Evolutionary conservation across 2,797 vertebrate genomes (phyloP).

Genomic region (Esox lucius): DNA sequence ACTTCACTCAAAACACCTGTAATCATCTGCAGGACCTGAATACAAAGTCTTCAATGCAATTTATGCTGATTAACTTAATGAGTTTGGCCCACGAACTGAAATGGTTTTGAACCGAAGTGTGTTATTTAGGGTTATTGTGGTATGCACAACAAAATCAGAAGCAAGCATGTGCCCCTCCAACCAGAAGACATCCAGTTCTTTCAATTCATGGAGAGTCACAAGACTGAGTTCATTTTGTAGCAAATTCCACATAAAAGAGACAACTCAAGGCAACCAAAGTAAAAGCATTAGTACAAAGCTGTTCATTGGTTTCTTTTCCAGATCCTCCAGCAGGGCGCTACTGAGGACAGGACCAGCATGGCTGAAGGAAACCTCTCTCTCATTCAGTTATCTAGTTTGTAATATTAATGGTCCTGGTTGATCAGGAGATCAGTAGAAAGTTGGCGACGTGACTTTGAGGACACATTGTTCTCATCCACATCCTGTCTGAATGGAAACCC

Average conservation of each 20-base stretch:
- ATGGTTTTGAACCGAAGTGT: too few species aligned
- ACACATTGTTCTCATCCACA: conserved; percentile 41
- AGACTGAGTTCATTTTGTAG: too few species aligned
- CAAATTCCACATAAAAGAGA: too few species aligned
- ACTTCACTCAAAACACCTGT: not conserved
- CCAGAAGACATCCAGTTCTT: too few species aligned
- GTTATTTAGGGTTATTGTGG: not conserved
- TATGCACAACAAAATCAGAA: not conserved
- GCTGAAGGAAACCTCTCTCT: not conserved
- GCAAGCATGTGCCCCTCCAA: not conserved
- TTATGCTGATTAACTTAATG: too few species aligned
- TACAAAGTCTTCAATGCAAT: not conserved
- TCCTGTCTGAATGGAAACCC: conserved; percentile 38
- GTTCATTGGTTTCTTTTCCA: too few species aligned
- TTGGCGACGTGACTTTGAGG: conserved; percentile 18
- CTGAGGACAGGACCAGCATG: too few species aligned
- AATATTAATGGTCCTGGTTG: not conserved
- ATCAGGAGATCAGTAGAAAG: conserved; percentile 1
- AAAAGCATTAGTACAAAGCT: too few species aligned
- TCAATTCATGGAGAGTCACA: too few species aligned
- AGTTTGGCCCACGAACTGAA: too few species aligned
- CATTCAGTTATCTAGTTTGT: not conserved
- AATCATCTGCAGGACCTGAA: not conserved
- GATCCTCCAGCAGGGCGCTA: too few species aligned
- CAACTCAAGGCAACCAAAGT: too few species aligned